Evolutionary conservation across 2,797 vertebrate genomes (phyloP), one percentile per base, ranked within the genome.

Genomic region (Sciurus carolinensis): DNA sequence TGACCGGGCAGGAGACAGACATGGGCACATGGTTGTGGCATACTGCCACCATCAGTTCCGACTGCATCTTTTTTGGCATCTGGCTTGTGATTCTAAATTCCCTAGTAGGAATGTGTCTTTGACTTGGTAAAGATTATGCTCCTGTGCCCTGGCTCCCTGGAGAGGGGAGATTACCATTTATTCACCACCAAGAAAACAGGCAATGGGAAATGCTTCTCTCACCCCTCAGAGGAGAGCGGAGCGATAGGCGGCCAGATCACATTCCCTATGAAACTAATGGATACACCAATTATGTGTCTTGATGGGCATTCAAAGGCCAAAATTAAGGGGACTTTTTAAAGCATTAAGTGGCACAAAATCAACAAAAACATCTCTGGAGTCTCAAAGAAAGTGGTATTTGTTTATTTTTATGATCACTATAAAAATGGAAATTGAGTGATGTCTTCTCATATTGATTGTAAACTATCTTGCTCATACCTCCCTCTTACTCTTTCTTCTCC

Each of bases 321-420:
- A 93, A 82, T 50, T 93, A 64, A 94, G 57, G 44, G 14, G 6
- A 69, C 13, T 59, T 83, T 36, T 91, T 59, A 93, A 95, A 52
- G 33, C 54, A 57, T 76, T 17, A 84, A 80, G 17, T 90, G 73
- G 59, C 57, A 76, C 15, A 90, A 96, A 67, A 52, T 26, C 26
- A 77, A 66, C 28, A 42, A 69, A 64, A 96, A 64, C 0, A 81
- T 64, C 92, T 91, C 42, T 82, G 12, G 69, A 66, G 47, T 88
- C 44, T 71, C 39, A 79, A 85, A 44, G n/a, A 47, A 89, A 62
- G 12, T 10, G 14, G 1, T 77, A 33, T 93, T 91, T 92, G 84
- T 47, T 90, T 96, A 83, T 50, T 33, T 90, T 91, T 83, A 71
- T 81, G 24, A 62, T 87, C 15, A 67, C 22, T 47, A 73, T 22